Evolutionary conservation across 2,888 invertebrate genomes (phyloP), one percentile per base, ranked within the genome.

Genomic region (Lithophane semibrunnea): DNA sequence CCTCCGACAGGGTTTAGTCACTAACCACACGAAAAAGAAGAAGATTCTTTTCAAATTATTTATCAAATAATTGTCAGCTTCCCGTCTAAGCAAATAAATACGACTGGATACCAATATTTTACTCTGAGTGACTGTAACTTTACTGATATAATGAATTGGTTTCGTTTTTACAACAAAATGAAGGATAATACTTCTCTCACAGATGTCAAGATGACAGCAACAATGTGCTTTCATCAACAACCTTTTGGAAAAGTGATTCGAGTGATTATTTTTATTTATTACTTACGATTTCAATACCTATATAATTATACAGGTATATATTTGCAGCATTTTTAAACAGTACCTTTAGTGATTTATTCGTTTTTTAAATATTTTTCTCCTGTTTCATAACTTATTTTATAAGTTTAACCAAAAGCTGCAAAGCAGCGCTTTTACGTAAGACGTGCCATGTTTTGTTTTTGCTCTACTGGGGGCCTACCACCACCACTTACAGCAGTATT

Each of bases 161-260:
- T 47, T 58, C 10, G 76, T 58, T 74, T 74, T 74, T 74, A 47
- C 37, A 74, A 58, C 18, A 10, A 21, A 21, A 8, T 58, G 76
- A 47, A 47, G n/a, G 37, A 37, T 58, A 37, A 47, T 60, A 24
- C 24, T 49, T 76, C n/a, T 73, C 0, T 24, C 73, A 75, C 12
- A 73, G n/a, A 73, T 47, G 47, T 75, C 56, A 75, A 75, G 3
- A 76, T 76, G 58, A 74, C 73, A 74, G 58, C 24, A 47, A 73
- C 56, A 47, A 24, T 47, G 47, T 3, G 24, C 7, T 47, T 75
- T 7, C 13, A 47, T 42, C 2, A 21, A 16, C 56, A 56, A 75
- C 44, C 29, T 73, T 52, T 72, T 21, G 12, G 18, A 56, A 74
- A 60, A 75, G 37, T 58, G n/a, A 16, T n/a, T 37, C 5, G 9